These are phyloP conservation scores for Dendrocopos noguchii DNA, from an alignment of 2,113 vertebrate genomes.

Conservation along the genomic window DNA sequence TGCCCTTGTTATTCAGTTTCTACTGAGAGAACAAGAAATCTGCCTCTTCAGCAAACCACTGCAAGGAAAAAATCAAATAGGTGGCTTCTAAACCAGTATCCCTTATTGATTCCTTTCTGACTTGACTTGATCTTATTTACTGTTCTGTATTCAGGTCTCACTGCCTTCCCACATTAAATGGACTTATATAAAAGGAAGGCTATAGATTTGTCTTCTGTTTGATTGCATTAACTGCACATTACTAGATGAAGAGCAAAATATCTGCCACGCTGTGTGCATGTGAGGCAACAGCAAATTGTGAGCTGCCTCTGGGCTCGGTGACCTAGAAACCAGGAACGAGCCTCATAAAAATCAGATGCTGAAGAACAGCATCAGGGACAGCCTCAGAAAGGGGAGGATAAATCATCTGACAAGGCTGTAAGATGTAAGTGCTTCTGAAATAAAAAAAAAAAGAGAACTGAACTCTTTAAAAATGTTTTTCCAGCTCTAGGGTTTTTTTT, in stretches of 20 bases:
- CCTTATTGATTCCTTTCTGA: conserved; percentile 2
- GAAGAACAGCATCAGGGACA: conserved; percentile 47
- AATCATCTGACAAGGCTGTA: conserved; percentile 58
- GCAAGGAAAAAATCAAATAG: neutral
- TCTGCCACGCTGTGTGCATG: neutral
- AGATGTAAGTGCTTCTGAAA: conserved; percentile 42
- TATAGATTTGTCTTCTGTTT: conserved; percentile 4
- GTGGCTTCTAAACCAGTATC: neutral
- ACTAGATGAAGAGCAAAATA: conserved; percentile 10
- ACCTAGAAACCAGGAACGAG: conserved; percentile 67
- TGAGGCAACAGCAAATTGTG: conserved; percentile 8
- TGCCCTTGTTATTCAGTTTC: neutral
- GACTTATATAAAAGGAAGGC: neutral
- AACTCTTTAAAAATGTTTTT: neutral
- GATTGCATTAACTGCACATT: conserved; percentile 20
- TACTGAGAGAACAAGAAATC: neutral
- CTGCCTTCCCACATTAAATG: neutral
- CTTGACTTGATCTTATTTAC: neutral
- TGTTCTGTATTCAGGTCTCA: neutral
- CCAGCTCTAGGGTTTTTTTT: neutral
- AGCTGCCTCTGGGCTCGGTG: conserved; percentile 50
- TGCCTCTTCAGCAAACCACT: neutral
- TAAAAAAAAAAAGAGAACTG: neutral
- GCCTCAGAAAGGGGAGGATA: conserved; percentile 36
- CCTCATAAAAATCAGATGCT: conserved; percentile 63